These are phyloP conservation scores for Mongoloraphidia duomilia DNA, from an alignment of 2,888 invertebrate genomes.

Conservation along the genomic window DNA sequence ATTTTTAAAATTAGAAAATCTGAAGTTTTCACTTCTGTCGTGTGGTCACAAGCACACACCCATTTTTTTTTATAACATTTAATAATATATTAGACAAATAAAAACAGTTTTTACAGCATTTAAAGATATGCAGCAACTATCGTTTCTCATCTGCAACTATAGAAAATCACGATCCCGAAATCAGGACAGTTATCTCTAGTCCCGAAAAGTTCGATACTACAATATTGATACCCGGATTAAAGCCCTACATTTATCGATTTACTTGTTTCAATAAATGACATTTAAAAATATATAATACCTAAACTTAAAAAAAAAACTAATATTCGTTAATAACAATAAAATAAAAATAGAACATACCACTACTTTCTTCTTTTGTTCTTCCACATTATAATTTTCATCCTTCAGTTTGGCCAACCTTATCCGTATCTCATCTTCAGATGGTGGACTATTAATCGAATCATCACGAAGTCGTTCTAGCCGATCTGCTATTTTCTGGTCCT, in stretches of 20 bases:
- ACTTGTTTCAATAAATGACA: background rate
- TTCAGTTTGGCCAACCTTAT: constrained; percentile 51
- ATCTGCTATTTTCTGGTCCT: constrained; percentile 47
- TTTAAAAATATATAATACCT: background rate
- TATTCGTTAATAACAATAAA: background rate
- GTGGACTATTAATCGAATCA: constrained; percentile 30
- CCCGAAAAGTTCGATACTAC: no score
- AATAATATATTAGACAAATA: no score
- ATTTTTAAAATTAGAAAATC: no score
- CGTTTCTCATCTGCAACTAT: no score
- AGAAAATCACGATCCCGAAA: no score
- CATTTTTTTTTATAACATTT: no score
- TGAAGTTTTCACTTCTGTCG: no score
- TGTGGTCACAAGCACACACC: no score
- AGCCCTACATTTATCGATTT: background rate
- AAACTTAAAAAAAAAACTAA: background rate
- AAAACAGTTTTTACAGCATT: no score
- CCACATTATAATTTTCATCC: constrained; percentile 34
- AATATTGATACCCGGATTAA: background rate
- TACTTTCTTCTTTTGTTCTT: constrained; percentile 22
- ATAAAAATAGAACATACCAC: background rate
- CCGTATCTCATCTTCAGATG: constrained; percentile 49
- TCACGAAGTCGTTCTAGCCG: constrained; percentile 54
- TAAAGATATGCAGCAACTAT: no score
- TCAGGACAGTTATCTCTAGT: no score